These are phyloP conservation scores for Alectura lathami DNA, from an alignment of 2,113 vertebrate genomes.

Conservation along the genomic window DNA sequence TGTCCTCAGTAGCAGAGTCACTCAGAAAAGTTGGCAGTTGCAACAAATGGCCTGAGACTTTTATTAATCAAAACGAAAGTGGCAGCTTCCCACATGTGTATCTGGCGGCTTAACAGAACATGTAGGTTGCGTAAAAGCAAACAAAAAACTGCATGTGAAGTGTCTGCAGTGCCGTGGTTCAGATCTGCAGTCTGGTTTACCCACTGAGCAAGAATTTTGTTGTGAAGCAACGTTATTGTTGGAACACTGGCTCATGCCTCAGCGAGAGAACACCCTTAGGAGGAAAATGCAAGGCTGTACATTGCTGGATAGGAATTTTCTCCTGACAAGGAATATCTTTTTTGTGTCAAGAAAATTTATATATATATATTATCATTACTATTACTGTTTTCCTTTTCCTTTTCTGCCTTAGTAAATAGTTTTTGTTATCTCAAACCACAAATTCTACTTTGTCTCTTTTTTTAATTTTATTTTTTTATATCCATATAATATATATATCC, in stretches of 20 bases:
- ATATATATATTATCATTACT: not conserved
- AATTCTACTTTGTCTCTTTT: too few relatives aligned
- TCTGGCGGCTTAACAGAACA: not conserved
- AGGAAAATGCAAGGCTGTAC: not conserved
- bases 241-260: accelerated
- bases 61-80: not conserved
- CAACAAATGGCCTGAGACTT: not conserved
- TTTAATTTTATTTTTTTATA: too few relatives aligned
- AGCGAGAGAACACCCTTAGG: accelerated
- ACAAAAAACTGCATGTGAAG: not conserved
- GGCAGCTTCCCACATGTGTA: accelerated
- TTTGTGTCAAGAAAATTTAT: not conserved
- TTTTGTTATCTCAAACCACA: too few relatives aligned
- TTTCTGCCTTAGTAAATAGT: too few relatives aligned
- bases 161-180: not conserved
- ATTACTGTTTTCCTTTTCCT: too few relatives aligned
- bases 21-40: not conserved
- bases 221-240: not conserved
- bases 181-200: not conserved
- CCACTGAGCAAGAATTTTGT: not conserved
- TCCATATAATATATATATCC: too few relatives aligned
- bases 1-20: not conserved
- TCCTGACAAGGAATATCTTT: not conserved
- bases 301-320: not conserved
- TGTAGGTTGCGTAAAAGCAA: accelerated